Evolutionary conservation across 2,797 vertebrate genomes (phyloP).

Genomic region (Pseudochromis fuscus): DNA sequence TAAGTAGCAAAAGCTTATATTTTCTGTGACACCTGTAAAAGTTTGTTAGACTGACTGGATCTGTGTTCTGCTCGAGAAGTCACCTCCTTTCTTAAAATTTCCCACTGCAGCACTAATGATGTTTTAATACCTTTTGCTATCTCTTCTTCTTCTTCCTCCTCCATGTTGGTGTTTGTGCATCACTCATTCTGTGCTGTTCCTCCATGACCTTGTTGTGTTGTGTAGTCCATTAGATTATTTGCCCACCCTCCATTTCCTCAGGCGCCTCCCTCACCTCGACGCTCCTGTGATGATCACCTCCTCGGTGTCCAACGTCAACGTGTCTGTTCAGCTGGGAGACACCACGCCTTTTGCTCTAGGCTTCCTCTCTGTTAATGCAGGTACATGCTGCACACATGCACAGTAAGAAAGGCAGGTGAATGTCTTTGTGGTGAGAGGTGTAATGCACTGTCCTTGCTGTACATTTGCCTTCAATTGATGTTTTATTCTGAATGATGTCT

Average conservation of each 20-base stretch:
- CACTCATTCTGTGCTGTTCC: constrained; percentile 49
- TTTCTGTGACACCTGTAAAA: neutral
- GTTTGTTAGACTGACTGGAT: neutral
- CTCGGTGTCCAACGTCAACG: constrained; percentile 91
- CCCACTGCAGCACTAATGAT: neutral
- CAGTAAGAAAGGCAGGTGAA: constrained; percentile 2
- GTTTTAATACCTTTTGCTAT: constrained; percentile 15
- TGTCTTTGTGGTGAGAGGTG: constrained; percentile 5
- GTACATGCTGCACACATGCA: constrained; percentile 76
- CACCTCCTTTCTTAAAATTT: neutral
- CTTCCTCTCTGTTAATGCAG: constrained; percentile 91
- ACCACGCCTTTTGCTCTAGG: constrained; percentile 95
- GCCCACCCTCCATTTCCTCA: constrained; percentile 78
- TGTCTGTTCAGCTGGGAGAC: constrained; percentile 95
- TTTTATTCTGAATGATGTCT: constrained; percentile 3
- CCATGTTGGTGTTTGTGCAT: constrained; percentile 55
- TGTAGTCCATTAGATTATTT: constrained; percentile 80
- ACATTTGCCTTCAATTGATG: neutral
- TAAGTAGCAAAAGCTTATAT: constrained; percentile 39
- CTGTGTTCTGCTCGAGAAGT: neutral
- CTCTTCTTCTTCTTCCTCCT: constrained; percentile 55
- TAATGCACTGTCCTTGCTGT: neutral
- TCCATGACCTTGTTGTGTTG: constrained; percentile 43
- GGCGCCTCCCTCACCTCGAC: constrained; percentile 90
- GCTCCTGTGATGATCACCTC: constrained; percentile 91